Base-by-base conservation (phyloP, 37 sponge, comb jelly and placozoan genomes). In the Mnemiopsis leidyi region DNA sequence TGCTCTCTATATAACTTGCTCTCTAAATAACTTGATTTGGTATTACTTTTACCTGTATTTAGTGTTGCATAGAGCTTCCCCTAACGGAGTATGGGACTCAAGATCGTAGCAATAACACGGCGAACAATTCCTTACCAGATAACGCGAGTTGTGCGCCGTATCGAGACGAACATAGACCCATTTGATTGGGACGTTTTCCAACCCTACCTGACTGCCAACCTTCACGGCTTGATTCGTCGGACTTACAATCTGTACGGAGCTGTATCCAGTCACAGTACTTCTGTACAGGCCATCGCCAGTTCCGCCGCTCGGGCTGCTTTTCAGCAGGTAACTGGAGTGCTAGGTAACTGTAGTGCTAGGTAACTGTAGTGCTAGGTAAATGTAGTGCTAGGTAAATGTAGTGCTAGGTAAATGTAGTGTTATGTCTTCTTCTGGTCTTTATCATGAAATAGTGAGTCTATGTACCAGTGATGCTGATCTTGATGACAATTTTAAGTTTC, bases 181-280 rank as follows among this genome's bases (percentile, higher is more conserved):
- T 85, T 85, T 39, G 90, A 85, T 29, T 85, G 90, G 90, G 90
- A 85, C 61, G 90, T 85, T 2, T 85, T 85, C 90, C 90, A 85
- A 61, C 61, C 90, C 21, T 61, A 85, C 39, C 61, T 85, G 20
- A 33, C 90, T 5, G 90, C 48, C 35, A 85, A 85, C 48, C 30
- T 85, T 16, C 90, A 85, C 90, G 61, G 90, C 0, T 61, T 85
- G 2, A 40, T 85, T 23, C 2, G 90, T 1, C 40, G 90, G 48
- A 85, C 90, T 29, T 40, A 85, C 30, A 40, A 40, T 39, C 90
- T 85, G 48, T 85, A 32, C 29, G 90, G 90, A n/a, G 90, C 90
- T 13, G 90, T 85, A 18, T 38, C 90, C 3, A 37, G 13, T 38
- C 25, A 85, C 90, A 85, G 90, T 85, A 85, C 90, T n/a, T 39